A percentile compares a stretch with the other conserved stretches of the same genome.
phyloP scores from a whole-genome alignment of 1,140 invertebrate species.

The Homalodisca vitripennis region DNA sequence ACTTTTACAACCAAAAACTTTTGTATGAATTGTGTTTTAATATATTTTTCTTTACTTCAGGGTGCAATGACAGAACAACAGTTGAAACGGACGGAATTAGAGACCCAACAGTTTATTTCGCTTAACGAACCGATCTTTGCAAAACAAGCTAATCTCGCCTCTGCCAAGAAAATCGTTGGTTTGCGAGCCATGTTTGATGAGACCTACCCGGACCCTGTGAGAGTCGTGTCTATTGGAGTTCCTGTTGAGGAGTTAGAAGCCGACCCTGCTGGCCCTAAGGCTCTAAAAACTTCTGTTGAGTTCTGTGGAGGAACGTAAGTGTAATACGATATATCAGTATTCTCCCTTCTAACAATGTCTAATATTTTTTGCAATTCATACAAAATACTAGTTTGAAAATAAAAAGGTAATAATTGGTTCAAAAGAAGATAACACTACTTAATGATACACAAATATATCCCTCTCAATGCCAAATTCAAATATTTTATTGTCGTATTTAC shows the following conservation, averaged over 20 bases:
- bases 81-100: slow-evolving; percentile 82
- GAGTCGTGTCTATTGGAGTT: slow-evolving; percentile 93
- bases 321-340: too few species aligned
- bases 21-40: too few species aligned
- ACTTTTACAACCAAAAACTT: too few species aligned
- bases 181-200: slow-evolving; percentile 98
- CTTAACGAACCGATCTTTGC: slow-evolving; percentile 86
- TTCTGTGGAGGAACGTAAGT: slow-evolving; percentile 97
- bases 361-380: too few species aligned
- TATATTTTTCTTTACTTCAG: slow-evolving; percentile 44
- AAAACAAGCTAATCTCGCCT: slow-evolving; percentile 77
- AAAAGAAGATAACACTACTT: too few species aligned
- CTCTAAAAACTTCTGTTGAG: slow-evolving; percentile 91
- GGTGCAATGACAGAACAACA: slow-evolving; percentile 79
- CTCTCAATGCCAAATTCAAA: too few species aligned
- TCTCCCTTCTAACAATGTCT: too few species aligned
- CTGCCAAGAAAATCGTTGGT: slow-evolving; percentile 92
- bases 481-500: too few species aligned
- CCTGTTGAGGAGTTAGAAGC: slow-evolving; percentile 86
- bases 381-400: too few species aligned
- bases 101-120: slow-evolving; percentile 74
- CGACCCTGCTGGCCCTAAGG: slow-evolving; percentile 77
- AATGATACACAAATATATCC: too few species aligned
- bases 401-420: too few species aligned
- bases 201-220: slow-evolving; percentile 97